Conservation (phyloP, 1,140 invertebrate species). For the Macrocentrus cingulum region DNA sequence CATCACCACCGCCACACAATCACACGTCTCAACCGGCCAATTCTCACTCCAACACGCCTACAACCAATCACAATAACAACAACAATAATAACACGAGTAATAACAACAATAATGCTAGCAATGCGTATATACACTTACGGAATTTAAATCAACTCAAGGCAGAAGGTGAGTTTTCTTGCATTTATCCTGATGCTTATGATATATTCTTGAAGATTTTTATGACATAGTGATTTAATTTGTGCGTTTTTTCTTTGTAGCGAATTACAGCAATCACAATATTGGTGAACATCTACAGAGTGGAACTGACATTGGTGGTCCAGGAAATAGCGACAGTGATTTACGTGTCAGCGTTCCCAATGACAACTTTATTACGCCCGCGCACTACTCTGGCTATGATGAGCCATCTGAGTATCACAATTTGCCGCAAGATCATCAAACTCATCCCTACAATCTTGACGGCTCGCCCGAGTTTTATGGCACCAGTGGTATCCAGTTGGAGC, state of each 20-base stretch:
- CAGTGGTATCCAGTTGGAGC: constrained; percentile 63
- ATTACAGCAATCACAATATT: constrained; percentile 58
- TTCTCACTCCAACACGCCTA: constrained; percentile 46
- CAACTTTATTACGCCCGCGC: constrained; percentile 55
- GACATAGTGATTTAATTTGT: no score
- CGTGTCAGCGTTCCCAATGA: constrained; percentile 46
- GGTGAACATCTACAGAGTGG: constrained; percentile 50
- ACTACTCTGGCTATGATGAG: constrained; percentile 64
- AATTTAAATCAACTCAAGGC: constrained; percentile 56
- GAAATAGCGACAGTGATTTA: constrained; percentile 47
- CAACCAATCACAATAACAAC: constrained; percentile 35
- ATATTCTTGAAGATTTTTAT: no score
- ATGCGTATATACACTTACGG: constrained; percentile 53
- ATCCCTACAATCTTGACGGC: constrained; percentile 64
- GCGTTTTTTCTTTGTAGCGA: no score
- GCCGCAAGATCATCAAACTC: constrained; percentile 61
- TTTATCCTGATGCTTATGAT: constrained; percentile 7
- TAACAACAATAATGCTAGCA: constrained; percentile 51
- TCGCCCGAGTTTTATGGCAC: constrained; percentile 75
- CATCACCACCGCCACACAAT: constrained; percentile 56
- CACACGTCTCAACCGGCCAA: constrained; percentile 48
- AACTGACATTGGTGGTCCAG: constrained; percentile 41
- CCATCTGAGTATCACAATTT: constrained; percentile 72
- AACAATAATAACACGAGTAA: constrained; percentile 49
- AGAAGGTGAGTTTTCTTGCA: constrained; percentile 45